Conservation (phyloP, 1,140 invertebrate species). For the Danaus plexippus region DNA sequence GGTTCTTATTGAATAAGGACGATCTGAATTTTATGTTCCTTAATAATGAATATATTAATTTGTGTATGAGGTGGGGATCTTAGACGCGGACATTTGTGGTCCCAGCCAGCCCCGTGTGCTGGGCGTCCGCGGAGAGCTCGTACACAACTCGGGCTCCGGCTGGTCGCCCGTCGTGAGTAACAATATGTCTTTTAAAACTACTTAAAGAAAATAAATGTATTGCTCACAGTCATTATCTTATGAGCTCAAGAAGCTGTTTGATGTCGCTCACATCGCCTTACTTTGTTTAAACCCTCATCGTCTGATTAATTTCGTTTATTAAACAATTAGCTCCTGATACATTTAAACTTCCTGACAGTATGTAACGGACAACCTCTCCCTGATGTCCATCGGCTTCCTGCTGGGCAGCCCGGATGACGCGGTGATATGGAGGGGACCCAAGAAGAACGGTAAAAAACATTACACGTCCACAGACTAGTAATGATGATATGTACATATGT, state of each 20-base stretch:
- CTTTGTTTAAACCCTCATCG: neutral
- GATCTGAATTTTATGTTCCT: no score
- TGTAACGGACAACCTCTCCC: constrained; percentile 87
- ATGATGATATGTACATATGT: constrained; percentile 9
- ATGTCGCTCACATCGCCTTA: no score
- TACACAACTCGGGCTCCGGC: constrained; percentile 95
- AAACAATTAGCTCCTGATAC: no score
- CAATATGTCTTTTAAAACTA: neutral
- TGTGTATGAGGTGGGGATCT: constrained; percentile 79
- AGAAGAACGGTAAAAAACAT: constrained; percentile 85
- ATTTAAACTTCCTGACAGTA: constrained; percentile 70
- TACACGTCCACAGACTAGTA: neutral
- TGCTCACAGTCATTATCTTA: no score
- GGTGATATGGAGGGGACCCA: constrained; percentile 96
- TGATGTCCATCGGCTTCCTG: constrained; percentile 96
- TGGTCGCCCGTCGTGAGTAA: constrained; percentile 94
- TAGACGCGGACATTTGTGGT: constrained; percentile 96
- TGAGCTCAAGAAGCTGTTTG: no score
- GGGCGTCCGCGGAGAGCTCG: constrained; percentile 81
- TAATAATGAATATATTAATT: no score
- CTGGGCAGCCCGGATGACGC: constrained; percentile 86
- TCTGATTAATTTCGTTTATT: constrained; percentile 9
- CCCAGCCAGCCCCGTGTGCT: constrained; percentile 84
- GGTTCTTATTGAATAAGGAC: no score
- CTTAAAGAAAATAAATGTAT: no score